These are phyloP conservation scores for Trogon melanurus DNA, from an alignment of 2,113 vertebrate genomes.

Conservation along the genomic window DNA sequence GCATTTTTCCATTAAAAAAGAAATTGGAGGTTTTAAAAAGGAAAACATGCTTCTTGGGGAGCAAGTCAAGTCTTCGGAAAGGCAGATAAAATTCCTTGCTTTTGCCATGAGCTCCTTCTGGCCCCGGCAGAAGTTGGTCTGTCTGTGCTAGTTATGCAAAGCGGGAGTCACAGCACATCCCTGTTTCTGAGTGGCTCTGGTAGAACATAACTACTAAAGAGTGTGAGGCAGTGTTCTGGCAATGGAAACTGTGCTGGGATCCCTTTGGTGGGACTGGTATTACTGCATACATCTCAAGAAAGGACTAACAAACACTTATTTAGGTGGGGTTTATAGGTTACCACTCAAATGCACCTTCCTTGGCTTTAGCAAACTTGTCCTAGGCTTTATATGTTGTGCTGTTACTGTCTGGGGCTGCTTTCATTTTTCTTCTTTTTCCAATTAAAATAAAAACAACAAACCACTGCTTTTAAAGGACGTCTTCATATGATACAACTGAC, in stretches of 20 bases:
- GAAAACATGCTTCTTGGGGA: background rate
- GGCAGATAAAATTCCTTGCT: background rate
- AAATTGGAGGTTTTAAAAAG: background rate
- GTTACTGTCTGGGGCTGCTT: fast-evolving
- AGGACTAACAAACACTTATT: background rate
- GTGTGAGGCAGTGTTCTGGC: background rate
- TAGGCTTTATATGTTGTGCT: background rate
- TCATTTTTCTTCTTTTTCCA: background rate
- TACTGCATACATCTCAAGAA: background rate
- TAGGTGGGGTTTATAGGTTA: background rate
- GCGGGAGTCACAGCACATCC: background rate
- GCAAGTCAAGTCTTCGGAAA: background rate
- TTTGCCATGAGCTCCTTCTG: background rate
- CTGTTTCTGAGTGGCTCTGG: background rate
- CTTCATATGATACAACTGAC: background rate
- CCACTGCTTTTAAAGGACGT: background rate
- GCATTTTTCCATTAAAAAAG: slow-evolving; percentile 18
- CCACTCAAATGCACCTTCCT: background rate
- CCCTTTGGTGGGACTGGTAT: background rate
- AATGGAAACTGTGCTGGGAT: background rate
- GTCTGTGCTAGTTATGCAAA: background rate
- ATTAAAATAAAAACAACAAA: background rate
- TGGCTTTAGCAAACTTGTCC: background rate
- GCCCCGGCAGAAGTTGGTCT: background rate
- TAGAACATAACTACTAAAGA: background rate